Percentiles rank a stretch among this genome's conserved stretches.
Conservation (phyloP, 2,113 vertebrate genomes). For the Passer montanus region DNA sequence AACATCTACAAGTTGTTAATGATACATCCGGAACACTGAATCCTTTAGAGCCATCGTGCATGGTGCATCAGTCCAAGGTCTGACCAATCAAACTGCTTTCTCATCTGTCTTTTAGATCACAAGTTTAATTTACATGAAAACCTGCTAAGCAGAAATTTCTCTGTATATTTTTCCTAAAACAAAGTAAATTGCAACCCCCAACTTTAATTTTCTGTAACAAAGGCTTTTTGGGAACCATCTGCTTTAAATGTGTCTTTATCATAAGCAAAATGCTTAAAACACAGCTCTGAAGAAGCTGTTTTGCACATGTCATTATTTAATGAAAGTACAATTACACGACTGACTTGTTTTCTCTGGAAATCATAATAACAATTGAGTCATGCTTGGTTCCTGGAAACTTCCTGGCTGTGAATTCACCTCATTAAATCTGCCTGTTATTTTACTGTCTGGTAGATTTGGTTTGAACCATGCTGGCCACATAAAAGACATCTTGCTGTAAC, state of each 20-base stretch:
- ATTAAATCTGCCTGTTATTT: background rate
- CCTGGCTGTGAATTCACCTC: background rate
- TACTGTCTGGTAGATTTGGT: background rate
- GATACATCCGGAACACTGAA: background rate
- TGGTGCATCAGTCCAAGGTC: fast-evolving
- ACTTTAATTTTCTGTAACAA: background rate
- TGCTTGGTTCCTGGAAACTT: background rate
- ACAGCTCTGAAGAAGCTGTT: background rate
- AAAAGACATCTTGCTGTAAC: background rate
- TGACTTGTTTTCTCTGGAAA: constrained; percentile 39
- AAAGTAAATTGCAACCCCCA: background rate
- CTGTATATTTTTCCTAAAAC: background rate
- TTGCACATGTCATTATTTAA: background rate
- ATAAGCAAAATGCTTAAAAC: background rate
- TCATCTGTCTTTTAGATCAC: background rate
- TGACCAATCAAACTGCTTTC: background rate
- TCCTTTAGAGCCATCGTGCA: background rate
- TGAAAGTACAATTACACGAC: constrained; percentile 23
- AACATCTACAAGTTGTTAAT: background rate
- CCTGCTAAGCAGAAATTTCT: background rate
- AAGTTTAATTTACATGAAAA: background rate
- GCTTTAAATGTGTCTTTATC: background rate
- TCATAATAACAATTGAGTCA: background rate
- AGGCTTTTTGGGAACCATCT: background rate
- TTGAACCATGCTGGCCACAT: background rate